Evolutionary conservation across 2,888 invertebrate species (phyloP).

Genomic region (Artemia sp.): DNA sequence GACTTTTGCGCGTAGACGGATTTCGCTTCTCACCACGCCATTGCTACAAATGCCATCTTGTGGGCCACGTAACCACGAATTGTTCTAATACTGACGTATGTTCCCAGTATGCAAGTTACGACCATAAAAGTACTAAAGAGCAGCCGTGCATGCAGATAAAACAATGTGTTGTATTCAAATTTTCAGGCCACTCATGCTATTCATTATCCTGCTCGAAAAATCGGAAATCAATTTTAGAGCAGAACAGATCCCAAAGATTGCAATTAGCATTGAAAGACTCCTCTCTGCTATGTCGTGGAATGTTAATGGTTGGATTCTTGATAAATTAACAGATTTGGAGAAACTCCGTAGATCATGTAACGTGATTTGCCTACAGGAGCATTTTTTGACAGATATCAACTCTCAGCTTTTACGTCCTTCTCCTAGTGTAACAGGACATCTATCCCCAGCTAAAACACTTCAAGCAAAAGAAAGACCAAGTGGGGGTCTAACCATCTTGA

Average conservation of each 20-base stretch:
- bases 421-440: background rate
- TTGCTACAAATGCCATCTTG: background rate
- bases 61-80: background rate
- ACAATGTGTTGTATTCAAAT: background rate
- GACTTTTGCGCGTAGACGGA: background rate
- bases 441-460: background rate
- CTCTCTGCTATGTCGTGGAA: background rate
- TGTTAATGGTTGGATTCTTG: background rate
- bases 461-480: background rate
- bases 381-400: background rate
- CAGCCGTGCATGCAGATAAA: background rate
- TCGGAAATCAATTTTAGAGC: background rate
- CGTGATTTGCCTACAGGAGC: background rate
- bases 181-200: background rate
- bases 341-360: background rate
- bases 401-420: background rate
- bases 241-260: background rate
- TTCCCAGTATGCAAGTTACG: background rate
- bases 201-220: background rate
- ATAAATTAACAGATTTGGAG: background rate
- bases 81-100: background rate
- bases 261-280: background rate
- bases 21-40: background rate
- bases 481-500: background rate
- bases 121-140: background rate